A percentile compares a stretch with the other conserved stretches of the same genome.
Evolutionary conservation across 2,797 vertebrate genomes (phyloP).

Genomic region (Tadarida brasiliensis): DNA sequence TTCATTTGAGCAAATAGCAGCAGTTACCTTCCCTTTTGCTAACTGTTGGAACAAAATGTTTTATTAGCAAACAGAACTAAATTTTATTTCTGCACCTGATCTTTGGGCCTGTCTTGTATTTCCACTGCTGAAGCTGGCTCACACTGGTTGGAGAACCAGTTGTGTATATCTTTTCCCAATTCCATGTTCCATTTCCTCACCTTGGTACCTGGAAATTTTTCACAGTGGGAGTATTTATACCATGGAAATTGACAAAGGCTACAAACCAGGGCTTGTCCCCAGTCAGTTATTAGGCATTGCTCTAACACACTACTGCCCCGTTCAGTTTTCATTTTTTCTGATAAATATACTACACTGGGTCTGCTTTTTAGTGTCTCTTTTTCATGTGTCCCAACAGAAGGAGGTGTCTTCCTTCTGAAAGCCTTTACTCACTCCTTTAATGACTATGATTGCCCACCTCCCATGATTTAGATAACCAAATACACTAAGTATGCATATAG

Average conservation of each 20-base stretch:
- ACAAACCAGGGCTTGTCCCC: neutral
- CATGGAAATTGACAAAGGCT: neutral
- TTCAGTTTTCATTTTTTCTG: neutral
- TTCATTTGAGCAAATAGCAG: slow-evolving; percentile 66
- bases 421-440: neutral
- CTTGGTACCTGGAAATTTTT: slow-evolving; percentile 6
- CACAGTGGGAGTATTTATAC: neutral
- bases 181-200: neutral
- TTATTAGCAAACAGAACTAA: slow-evolving; percentile 62
- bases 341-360: neutral
- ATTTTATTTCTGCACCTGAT: slow-evolving; percentile 55
- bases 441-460: neutral
- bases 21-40: slow-evolving; percentile 64
- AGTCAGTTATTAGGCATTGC: neutral
- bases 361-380: neutral
- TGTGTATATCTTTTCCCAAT: neutral
- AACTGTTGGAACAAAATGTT: slow-evolving; percentile 69
- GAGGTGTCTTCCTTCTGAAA: slow-evolving; percentile 23
- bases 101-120: slow-evolving; percentile 31
- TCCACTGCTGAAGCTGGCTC: neutral
- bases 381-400: neutral
- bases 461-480: neutral
- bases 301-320: neutral
- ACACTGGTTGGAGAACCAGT: neutral
- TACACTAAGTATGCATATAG: neutral